Percentiles rank a stretch among this genome's conserved stretches.
phyloP scores from a whole-genome alignment of 1,140 invertebrate genomes.

The Pogonognathellus flavescens region DNA sequence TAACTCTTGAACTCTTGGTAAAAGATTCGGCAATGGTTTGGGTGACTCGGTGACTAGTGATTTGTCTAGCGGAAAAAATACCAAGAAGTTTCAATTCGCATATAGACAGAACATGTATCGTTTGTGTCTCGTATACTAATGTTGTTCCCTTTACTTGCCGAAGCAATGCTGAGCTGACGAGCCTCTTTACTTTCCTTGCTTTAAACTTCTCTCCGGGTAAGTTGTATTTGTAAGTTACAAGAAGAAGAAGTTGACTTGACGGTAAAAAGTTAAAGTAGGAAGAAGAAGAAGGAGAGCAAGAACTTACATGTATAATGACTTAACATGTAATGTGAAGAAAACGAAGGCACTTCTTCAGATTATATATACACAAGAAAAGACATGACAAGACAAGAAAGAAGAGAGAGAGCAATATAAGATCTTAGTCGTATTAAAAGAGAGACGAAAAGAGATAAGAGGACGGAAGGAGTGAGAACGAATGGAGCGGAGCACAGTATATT shows the following conservation, averaged over 20 bases:
- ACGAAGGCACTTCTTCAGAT: neutral
- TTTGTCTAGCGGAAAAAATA: constrained; percentile 36
- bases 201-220: too few relatives aligned
- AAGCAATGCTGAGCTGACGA: neutral
- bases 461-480: constrained; percentile 43
- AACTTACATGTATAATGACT: neutral
- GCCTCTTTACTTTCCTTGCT: neutral
- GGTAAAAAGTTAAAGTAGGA: constrained; percentile 19
- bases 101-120: neutral
- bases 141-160: constrained; percentile 17
- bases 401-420: constrained; percentile 15
- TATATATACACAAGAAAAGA: constrained; percentile 12
- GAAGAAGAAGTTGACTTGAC: neutral
- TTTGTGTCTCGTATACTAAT: constrained; percentile 21
- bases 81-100: constrained; percentile 12
- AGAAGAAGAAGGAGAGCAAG: neutral
- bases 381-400: neutral
- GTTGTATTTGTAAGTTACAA: too few relatives aligned
- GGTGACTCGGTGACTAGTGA: constrained; percentile 4
- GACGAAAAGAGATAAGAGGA: constrained; percentile 39
- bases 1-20: constrained; percentile 24
- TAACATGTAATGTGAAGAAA: too few relatives aligned
- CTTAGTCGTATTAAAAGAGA: neutral
- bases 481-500: constrained; percentile 24
- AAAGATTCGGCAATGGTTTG: constrained; percentile 1